A percentile compares a stretch with the other conserved stretches of the same genome.
Conservation (phyloP, 2,113 vertebrate species). For the Scatophagus argus region DNA sequence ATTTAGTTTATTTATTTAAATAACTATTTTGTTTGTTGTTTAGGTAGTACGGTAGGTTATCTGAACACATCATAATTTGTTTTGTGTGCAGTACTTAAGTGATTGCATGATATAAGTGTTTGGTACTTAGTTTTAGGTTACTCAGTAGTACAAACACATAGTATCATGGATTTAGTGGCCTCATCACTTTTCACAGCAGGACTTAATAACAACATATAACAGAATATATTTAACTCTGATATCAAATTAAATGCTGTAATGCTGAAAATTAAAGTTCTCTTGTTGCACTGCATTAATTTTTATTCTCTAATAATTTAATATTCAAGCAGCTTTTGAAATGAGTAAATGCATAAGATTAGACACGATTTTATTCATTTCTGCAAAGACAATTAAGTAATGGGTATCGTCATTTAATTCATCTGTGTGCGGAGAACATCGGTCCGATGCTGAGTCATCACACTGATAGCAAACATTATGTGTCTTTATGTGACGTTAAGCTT, state of each 20-base stretch:
- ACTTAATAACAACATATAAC: too few relatives aligned
- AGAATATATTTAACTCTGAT: too few relatives aligned
- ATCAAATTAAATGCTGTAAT: too few relatives aligned
- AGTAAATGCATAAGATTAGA: not conserved
- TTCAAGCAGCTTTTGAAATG: not conserved
- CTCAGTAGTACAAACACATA: not conserved
- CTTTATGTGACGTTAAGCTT: not conserved
- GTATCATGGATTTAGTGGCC: not conserved
- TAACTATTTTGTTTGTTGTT: too few relatives aligned
- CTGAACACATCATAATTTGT: too few relatives aligned
- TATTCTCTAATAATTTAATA: not conserved
- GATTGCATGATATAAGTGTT: not conserved
- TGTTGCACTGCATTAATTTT: not conserved
- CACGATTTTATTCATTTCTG: too few relatives aligned
- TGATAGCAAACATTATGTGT: not conserved
- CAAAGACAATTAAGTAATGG: not conserved
- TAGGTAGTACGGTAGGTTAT: too few relatives aligned
- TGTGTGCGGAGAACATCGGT: not conserved
- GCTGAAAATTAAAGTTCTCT: too few relatives aligned
- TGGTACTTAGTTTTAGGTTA: not conserved
- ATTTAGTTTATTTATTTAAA: too few relatives aligned
- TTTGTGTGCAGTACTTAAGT: not conserved
- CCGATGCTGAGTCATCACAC: not conserved
- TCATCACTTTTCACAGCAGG: too few relatives aligned
- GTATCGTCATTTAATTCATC: not conserved